Evolutionary conservation across 2,888 invertebrate species (phyloP), one percentile per base, ranked within the genome.

Genomic region (Macropis europaea): DNA sequence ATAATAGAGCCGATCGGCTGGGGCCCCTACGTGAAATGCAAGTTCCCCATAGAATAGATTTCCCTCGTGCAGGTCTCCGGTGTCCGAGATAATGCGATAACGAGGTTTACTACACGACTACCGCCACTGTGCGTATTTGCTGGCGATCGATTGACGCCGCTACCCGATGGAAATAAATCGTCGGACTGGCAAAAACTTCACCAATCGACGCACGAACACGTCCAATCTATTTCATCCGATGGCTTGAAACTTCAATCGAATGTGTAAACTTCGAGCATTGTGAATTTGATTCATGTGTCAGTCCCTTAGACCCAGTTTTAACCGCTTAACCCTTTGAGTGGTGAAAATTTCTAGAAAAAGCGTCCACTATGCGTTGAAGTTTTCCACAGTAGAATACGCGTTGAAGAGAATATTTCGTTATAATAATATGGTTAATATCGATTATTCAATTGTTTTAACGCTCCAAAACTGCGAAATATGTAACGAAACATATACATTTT

Each of bases 31-130:
- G 77, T 83, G 79, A 81, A 84, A 82, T 68, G 78, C 80, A 70
- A 82, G 77, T 84, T 83, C 85, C 84, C 84, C 79, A 84, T 83
- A 82, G 82, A 84, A 84, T 81, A 73, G 78, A 66, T 70, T 70
- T 76, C 75, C 82, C 82, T 72, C 72, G 70, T 73, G 76, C 69
- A 76, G 78, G 67, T 73, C 79, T 74, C 77, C 81, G 78, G 77
- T 82, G 76, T 77, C 83, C 82, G 81, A 82, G 85, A 85, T 85
- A 85, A 83, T 81, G 79, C 85, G 85, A 85, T 85, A 85, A 84
- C 82, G 77, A 82, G 85, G 75, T 80, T 79, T 82, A 70, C 79
- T 81, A 76, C 74, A 72, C 68, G 70, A 74, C 76, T 79, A 77
- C 76, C 81, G 78, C 30, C 61, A 42, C 57, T 56, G 76, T 73